Base-by-base conservation (phyloP, 2,797 vertebrate species). In the Poeciliopsis gracilis region DNA sequence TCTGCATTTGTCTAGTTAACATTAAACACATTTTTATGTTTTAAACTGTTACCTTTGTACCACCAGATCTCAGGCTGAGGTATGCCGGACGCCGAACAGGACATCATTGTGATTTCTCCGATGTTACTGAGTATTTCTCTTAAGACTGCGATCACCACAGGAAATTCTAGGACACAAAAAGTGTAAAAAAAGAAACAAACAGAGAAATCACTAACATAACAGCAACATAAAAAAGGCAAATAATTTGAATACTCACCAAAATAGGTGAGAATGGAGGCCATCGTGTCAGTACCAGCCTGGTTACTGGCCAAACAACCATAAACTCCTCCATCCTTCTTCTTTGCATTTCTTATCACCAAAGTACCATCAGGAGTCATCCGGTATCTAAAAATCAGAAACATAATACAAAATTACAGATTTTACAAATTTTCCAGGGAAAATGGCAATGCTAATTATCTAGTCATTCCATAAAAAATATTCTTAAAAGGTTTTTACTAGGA, bases 241-340 rank as follows among this genome's bases (percentile, higher is more conserved):
- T 70, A 1, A 25, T 43, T 61, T 4, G 6, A 13, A 55, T 57
- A 82, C 96, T 95, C 87, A 97, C 98, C 97, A 0, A 96, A 95
- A 43, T 98, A 99, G 5, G 89, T 95, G 51, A 99, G 94, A 20
- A 77, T 90, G 49, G 98, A 96, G 20, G 82, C 95, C 86, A 96
- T 91, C 30, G 95, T 91, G 84, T 97, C 95, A 16, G 96, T 98
- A 80, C 98, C 98, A 16, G 97, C 98, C 75, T 91, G 86, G 82
- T 98, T 99, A 94, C 96, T 98, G 80, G 97, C 98, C 86, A 99
- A 92, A 84, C 98, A 99, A 77, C 96, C 95, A 53, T 99, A 99
- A n/a, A 94, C 71, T n/a, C 98, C 98, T 83, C 93, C 96, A 82
- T 99, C 97, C 86, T 95, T 97, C 76, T 91, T 90, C 90, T 93